These are phyloP conservation scores for Ascaphus truei DNA, from an alignment of 2,113 vertebrate species.

Conservation along the genomic window DNA sequence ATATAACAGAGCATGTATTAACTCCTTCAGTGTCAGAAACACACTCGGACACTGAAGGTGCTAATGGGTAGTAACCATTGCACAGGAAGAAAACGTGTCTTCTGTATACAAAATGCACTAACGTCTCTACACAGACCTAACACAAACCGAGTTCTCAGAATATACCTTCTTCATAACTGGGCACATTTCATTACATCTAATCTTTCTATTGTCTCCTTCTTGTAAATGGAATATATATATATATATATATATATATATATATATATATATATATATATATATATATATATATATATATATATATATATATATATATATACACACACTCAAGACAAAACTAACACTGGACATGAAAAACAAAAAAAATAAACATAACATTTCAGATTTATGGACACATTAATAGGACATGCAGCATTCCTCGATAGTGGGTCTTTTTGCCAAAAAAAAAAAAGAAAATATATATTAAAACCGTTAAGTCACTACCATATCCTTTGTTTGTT, in stretches of 20 bases:
- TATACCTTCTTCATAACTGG: slow-evolving; percentile 47
- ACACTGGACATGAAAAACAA: slow-evolving; percentile 42
- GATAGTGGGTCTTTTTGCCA: slow-evolving; percentile 99
- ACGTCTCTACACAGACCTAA: slow-evolving; percentile 51
- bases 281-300: neutral
- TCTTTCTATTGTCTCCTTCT: neutral
- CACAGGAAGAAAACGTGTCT: slow-evolving; percentile 40
- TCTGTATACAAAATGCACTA: slow-evolving; percentile 47
- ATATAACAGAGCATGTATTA: slow-evolving; percentile 32
- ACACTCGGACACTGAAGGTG: neutral
- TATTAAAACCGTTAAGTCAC: slow-evolving; percentile 60
- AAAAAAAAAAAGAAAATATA: slow-evolving; percentile 61
- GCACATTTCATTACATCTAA: slow-evolving; percentile 38
- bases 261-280: neutral
- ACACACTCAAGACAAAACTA: slow-evolving; percentile 52
- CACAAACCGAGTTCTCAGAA: slow-evolving; percentile 55
- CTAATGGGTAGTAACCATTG: slow-evolving; percentile 39
- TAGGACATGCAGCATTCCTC: slow-evolving; percentile 80
- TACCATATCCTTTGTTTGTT: too few species aligned
- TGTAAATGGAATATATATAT: neutral
- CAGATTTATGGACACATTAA: slow-evolving; percentile 70
- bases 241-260: neutral
- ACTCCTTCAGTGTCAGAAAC: neutral
- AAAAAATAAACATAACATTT: slow-evolving; percentile 57
- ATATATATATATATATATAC: slow-evolving; percentile 30